Base-by-base conservation (phyloP, 2,888 invertebrate species). In the Peribatodes rhomboidaria region DNA sequence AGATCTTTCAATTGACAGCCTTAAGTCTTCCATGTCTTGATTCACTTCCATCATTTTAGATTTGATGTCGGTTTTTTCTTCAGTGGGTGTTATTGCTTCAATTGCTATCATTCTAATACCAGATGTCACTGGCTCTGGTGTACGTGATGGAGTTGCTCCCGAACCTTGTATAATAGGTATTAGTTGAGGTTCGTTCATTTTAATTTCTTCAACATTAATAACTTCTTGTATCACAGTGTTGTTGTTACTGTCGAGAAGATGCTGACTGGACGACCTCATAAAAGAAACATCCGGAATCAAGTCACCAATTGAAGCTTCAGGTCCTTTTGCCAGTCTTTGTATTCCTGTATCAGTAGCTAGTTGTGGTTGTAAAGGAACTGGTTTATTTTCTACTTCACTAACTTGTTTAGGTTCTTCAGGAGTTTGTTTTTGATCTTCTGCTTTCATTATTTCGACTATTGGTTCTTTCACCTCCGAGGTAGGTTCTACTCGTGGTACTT, bases 21-120 rank as follows among this genome's bases (percentile, higher is more conserved):
- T 84, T 49, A 93, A 75, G 56, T 89, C 92, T 71, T 92, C 90
- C 90, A 93, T 89, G 57, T 91, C 92, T 76, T 88, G 82, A 68
- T 89, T 91, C 0, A 92, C 92, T 78, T 92, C 92, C 76, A 91
- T 84, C 75, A 90, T 88, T 83, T 92, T 90, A 0, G 91, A 89
- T 79, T 90, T 91, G 1, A 91, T 74, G 71, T 89, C 89, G 4
- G 85, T 90, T 68, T 88, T 89, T 74, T 89, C 88, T 59, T 79
- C 75, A 52, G 75, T 73, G 27, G 62, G 63, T 44, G 56, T 53
- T 65, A 64, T 69, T 2, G 42, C 60, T 52, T 75, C 72, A 7
- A 72, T 68, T 65, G 80, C 78, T n/a, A 70, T 71, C 13, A 78
- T 70, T 61, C 69, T 70, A 20, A 81, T 68, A 27, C 67, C 72